phyloP scores from a whole-genome alignment of 1,140 invertebrate genomes.

The Drosophila ironensis region DNA sequence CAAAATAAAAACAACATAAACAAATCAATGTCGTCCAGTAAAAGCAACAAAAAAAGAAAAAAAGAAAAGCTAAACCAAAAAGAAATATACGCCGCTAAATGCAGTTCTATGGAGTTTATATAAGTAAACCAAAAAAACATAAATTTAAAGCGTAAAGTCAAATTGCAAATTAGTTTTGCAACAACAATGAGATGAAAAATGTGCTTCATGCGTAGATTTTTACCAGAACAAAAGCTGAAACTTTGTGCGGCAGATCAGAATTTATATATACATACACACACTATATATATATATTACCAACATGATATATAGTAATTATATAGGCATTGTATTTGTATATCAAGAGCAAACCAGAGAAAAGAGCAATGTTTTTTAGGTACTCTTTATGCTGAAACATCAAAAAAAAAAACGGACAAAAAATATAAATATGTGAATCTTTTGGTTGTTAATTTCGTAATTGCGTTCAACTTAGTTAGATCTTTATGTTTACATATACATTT shows the following conservation, averaged over 20 bases:
- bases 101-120: conserved; percentile 56
- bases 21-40: conserved; percentile 69
- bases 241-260: conserved; percentile 71
- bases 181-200: conserved; percentile 25
- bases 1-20: conserved; percentile 38
- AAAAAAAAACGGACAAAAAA: conserved; percentile 7
- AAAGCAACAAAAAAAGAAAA: conserved; percentile 41
- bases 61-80: conserved; percentile 24
- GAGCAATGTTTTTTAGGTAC: conserved; percentile 70
- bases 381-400: conserved; percentile 46
- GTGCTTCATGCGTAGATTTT: conserved; percentile 79
- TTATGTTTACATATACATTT: too few species aligned
- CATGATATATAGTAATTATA: conserved; percentile 65
- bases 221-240: conserved; percentile 73
- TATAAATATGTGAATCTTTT: conserved; percentile 16
- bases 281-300: conserved; percentile 36
- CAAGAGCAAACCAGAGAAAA: conserved; percentile 45
- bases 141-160: conserved; percentile 47
- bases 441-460: conserved; percentile 32
- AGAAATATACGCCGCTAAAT: conserved; percentile 49
- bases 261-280: conserved; percentile 57
- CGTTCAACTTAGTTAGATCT: conserved; percentile 44
- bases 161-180: conserved; percentile 65
- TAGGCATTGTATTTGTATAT: conserved; percentile 76
- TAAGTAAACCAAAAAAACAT: conserved; percentile 31